Evolutionary conservation across 2,888 invertebrate species (phyloP), one percentile per base, ranked within the genome.

Genomic region (Hypomecis punctinalis): DNA sequence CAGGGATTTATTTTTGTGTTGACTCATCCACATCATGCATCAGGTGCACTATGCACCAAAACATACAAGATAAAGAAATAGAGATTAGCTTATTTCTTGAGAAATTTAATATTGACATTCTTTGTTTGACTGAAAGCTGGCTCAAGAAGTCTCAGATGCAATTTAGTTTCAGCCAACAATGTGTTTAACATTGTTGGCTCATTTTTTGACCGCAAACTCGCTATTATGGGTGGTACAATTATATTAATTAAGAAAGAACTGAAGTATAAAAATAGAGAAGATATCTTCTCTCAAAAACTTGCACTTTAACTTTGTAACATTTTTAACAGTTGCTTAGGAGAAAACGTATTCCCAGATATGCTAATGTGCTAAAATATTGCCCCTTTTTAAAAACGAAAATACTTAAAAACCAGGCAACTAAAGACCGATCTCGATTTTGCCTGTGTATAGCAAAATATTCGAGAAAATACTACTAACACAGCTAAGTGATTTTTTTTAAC

Each of bases 101-200:
- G n/a, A n/a, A n/a, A n/a, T n/a, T n/a, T n/a, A n/a, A n/a, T n/a
- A n/a, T n/a, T n/a, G n/a, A n/a, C n/a, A n/a, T n/a, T n/a, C n/a
- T 54, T 33, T 54, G 53, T 43, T 33, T 54, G 6, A 43, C 53
- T 7, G 53, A 54, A 43, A 54, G 53, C 11, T 54, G 53, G 53
- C n/a, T 35, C 5, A 43, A 42, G 35, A n/a, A 54, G 11, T 37
- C 6, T 11, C 49, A 49, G 10, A 49, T 49, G 49, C 49, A 37
- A 37, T 49, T 49, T 37, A 11, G 49, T 8, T 37, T 49, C 37
- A 37, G 0, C 4, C 36, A 49, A 11, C 49, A n/a, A n/a, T n/a
- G n/a, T n/a, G n/a, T n/a, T n/a, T n/a, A n/a, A 49, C 6, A 6
- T 37, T 3, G 36, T 49, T 3, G 49, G 36, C 7, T n/a, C 49